Conservation (phyloP, 2,113 vertebrate species). For the Ammodramus savannarum region DNA sequence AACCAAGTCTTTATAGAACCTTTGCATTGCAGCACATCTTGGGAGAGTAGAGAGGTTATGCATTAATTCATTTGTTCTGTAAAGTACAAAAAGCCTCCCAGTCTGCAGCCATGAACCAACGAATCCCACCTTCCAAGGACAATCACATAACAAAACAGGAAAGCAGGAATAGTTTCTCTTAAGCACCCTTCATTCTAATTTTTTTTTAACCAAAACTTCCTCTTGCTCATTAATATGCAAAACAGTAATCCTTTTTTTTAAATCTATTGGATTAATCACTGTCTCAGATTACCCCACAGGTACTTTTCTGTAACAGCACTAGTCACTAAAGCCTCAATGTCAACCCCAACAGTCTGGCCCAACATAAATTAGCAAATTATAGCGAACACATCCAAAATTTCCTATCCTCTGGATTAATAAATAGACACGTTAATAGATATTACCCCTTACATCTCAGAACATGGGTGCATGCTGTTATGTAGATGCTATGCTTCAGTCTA, state of each 20-base stretch:
- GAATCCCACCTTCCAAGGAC: background rate
- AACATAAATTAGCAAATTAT: background rate
- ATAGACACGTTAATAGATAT: background rate
- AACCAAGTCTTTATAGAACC: background rate
- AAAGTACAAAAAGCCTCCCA: background rate
- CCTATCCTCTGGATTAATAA: background rate
- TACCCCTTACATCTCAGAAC: background rate
- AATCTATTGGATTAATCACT: background rate
- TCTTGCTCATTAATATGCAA: background rate
- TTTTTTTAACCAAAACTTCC: background rate
- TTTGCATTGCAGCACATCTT: background rate
- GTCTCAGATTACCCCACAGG: background rate
- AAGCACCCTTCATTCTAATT: background rate
- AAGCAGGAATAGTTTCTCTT: constrained; percentile 16
- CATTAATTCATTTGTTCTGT: constrained; percentile 16
- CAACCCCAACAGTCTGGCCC: background rate
- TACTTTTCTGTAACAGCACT: background rate
- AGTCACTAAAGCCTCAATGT: background rate
- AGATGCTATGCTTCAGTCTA: background rate
- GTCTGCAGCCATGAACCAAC: background rate
- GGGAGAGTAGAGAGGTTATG: background rate
- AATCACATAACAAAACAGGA: constrained; percentile 49
- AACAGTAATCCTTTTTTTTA: background rate
- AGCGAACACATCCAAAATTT: background rate
- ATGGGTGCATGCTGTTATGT: background rate